These are phyloP conservation scores for Lycodopsis pacificus DNA, from an alignment of 2,797 vertebrate genomes.

Conservation along the genomic window DNA sequence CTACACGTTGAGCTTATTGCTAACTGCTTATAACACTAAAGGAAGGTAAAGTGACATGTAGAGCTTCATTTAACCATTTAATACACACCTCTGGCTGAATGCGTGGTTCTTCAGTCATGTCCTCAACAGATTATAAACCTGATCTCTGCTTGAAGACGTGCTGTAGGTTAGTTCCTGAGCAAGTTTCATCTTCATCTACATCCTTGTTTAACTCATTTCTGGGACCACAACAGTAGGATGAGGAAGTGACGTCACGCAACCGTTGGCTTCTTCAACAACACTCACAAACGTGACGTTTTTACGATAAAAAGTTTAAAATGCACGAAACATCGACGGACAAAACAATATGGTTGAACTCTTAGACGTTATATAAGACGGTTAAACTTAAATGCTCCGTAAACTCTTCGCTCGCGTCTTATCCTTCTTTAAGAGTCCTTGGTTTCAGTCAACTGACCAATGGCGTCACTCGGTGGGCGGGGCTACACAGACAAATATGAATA, in stretches of 20 bases:
- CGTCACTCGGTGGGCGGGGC: neutral
- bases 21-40: neutral
- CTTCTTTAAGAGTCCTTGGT: neutral
- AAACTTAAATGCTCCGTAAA: neutral
- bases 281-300: too few species aligned
- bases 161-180: rapidly evolving
- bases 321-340: rapidly evolving
- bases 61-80: neutral
- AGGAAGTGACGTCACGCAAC: neutral
- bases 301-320: rapidly evolving
- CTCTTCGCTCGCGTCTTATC: rapidly evolving
- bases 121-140: neutral
- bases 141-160: neutral
- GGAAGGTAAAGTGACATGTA: neutral
- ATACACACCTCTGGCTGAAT: slow-evolving; percentile 15
- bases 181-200: neutral
- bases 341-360: neutral
- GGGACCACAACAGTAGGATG: neutral
- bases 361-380: too few species aligned
- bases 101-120: neutral
- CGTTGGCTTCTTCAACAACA: rapidly evolving
- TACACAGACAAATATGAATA: neutral
- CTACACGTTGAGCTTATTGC: neutral
- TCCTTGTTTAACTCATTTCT: slow-evolving; percentile 27
- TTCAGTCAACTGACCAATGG: neutral